Percentiles rank a stretch among this genome's conserved stretches.
phyloP scores from a whole-genome alignment of 2,797 vertebrate species.

The Bradypodion pumilum region DNA sequence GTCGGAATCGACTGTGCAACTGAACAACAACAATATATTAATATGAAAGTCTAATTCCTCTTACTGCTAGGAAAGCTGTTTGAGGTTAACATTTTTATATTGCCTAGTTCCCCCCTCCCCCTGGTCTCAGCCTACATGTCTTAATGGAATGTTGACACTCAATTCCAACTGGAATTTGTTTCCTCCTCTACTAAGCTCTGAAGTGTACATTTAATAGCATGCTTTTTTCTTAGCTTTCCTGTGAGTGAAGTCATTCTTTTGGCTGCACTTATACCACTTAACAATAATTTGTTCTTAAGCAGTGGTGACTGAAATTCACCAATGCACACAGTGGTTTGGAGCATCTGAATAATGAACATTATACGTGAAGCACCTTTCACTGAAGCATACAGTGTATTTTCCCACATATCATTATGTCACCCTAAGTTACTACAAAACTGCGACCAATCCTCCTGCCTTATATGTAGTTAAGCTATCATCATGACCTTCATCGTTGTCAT shows the following conservation, averaged over 20 bases:
- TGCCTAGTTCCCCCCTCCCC: neutral
- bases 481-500: neutral
- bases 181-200: neutral
- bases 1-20: too few relatives aligned
- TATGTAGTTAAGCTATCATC: neutral
- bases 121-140: neutral
- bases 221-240: constrained; percentile 1
- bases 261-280: neutral
- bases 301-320: neutral
- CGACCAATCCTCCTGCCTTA: neutral
- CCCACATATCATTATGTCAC: neutral
- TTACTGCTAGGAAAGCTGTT: neutral
- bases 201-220: neutral
- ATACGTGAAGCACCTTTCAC: neutral
- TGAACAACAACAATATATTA: too few relatives aligned
- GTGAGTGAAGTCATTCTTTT: neutral
- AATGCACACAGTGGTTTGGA: neutral
- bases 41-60: neutral
- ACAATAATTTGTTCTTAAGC: neutral
- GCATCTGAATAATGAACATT: neutral
- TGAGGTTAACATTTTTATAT: neutral
- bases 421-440: neutral
- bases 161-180: neutral
- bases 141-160: constrained; percentile 1
- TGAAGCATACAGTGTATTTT: neutral